A percentile compares a stretch with the other conserved stretches of the same genome.
phyloP scores from a whole-genome alignment of 2,113 vertebrate species.

The Trogon surrucura region DNA sequence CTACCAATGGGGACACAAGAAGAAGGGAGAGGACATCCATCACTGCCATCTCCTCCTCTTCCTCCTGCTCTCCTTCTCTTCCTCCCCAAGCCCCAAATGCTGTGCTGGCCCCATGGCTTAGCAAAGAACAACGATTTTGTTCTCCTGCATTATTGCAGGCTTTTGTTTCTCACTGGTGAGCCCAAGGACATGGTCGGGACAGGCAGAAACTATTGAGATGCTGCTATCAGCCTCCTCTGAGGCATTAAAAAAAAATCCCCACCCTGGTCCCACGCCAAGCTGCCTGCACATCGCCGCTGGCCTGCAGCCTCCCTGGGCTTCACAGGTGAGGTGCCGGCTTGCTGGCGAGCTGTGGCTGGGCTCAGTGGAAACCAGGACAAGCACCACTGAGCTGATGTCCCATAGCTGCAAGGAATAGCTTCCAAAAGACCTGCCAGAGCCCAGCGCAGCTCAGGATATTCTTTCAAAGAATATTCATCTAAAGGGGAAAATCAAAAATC shows the following conservation, averaged over 20 bases:
- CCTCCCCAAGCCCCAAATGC: not conserved
- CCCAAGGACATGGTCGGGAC: not conserved
- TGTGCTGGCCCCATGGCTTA: not conserved
- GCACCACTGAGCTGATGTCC: not conserved
- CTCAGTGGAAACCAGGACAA: not conserved
- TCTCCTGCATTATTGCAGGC: not conserved
- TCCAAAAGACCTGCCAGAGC: not conserved
- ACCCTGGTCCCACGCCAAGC: not conserved
- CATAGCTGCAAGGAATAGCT: not conserved
- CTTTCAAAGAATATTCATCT: not conserved
- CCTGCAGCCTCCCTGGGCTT: not conserved
- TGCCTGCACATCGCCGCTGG: not conserved
- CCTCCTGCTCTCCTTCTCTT: not conserved
- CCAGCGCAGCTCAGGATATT: not conserved
- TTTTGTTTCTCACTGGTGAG: not conserved
- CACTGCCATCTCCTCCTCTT: not conserved
- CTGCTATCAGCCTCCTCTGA: not conserved
- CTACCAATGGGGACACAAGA: not conserved
- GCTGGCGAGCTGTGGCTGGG: not conserved
- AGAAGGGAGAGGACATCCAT: not conserved
- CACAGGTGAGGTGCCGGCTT: not conserved
- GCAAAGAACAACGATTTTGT: not conserved
- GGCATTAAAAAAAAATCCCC: not conserved
- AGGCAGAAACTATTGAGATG: not conserved
- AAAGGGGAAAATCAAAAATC: not conserved